Conservation (phyloP, 2,888 invertebrate species). For the Cheilosia impressa region DNA sequence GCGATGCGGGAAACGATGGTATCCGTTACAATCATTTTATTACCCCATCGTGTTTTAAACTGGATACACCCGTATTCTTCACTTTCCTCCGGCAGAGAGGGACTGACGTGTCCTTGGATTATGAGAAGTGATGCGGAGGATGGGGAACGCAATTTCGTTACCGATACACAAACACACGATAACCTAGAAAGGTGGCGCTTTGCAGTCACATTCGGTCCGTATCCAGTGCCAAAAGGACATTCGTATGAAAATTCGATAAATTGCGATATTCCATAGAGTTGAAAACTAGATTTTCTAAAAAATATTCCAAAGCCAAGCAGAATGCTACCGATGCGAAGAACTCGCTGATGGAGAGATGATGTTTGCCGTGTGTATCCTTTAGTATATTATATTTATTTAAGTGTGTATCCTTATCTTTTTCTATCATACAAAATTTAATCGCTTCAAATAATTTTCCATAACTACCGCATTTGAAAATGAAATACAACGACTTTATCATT, state of each 20-base stretch:
- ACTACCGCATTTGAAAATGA: constrained; percentile 10
- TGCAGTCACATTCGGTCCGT: constrained; percentile 38
- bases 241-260: constrained; percentile 76
- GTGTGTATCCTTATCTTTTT: constrained; percentile 9
- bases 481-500: too few species aligned
- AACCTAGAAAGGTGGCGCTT: constrained; percentile 33
- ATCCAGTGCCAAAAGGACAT: constrained; percentile 61
- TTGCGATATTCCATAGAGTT: constrained; percentile 79
- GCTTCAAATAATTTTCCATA: constrained; percentile 36
- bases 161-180: constrained; percentile 3
- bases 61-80: not conserved
- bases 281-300: constrained; percentile 80
- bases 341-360: constrained; percentile 49
- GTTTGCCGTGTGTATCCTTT: constrained; percentile 4
- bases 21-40: constrained; percentile 69
- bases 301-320: constrained; percentile 62
- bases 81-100: not conserved
- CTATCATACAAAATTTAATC: constrained; percentile 23
- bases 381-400: constrained; percentile 1
- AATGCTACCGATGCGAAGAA: constrained; percentile 64
- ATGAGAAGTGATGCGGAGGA: constrained; percentile 31
- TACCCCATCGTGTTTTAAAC: constrained; percentile 24
- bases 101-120: constrained; percentile 49
- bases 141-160: constrained; percentile 34
- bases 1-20: constrained; percentile 51